Percentiles rank a stretch among this genome's conserved stretches.
phyloP scores from a whole-genome alignment of 2,888 invertebrate species.

The Caenorhabditis angaria region DNA sequence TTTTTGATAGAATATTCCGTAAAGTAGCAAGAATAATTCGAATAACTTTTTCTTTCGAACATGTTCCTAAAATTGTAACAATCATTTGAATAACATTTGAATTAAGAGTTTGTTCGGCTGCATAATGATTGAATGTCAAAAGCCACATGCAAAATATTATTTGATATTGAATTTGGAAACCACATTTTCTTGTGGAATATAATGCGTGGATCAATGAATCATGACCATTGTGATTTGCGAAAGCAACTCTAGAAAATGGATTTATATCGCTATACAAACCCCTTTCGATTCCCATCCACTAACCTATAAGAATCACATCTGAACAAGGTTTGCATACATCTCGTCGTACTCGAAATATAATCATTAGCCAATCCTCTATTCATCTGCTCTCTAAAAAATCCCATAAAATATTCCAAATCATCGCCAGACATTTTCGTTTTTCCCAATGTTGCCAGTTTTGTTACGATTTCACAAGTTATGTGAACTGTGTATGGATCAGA shows the following conservation, averaged over 20 bases:
- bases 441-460: slow-evolving; percentile 32
- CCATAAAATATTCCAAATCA: slow-evolving; percentile 36
- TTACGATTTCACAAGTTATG: slow-evolving; percentile 22
- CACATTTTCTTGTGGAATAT: slow-evolving; percentile 35
- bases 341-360: slow-evolving; percentile 29
- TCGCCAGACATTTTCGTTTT: slow-evolving; percentile 20
- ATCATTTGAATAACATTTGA: slow-evolving; percentile 86
- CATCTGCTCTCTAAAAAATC: slow-evolving; percentile 28
- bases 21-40: slow-evolving; percentile 95
- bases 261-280: not conserved
- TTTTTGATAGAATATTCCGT: slow-evolving; percentile 94
- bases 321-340: slow-evolving; percentile 41
- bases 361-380: slow-evolving; percentile 29
- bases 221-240: slow-evolving; percentile 33
- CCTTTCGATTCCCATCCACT: not conserved
- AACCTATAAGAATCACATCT: slow-evolving; percentile 21
- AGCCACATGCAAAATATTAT: slow-evolving; percentile 78
- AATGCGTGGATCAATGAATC: slow-evolving; percentile 29
- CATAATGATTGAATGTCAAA: slow-evolving; percentile 89
- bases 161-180: slow-evolving; percentile 40
- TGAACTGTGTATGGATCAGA: slow-evolving; percentile 32
- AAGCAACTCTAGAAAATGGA: slow-evolving; percentile 15
- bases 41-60: slow-evolving; percentile 83
- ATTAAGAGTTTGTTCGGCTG: slow-evolving; percentile 87
- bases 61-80: slow-evolving; percentile 93